phyloP scores from a whole-genome alignment of 2,113 vertebrate genomes.

The Sinocyclocheilus anophthalmus region DNA sequence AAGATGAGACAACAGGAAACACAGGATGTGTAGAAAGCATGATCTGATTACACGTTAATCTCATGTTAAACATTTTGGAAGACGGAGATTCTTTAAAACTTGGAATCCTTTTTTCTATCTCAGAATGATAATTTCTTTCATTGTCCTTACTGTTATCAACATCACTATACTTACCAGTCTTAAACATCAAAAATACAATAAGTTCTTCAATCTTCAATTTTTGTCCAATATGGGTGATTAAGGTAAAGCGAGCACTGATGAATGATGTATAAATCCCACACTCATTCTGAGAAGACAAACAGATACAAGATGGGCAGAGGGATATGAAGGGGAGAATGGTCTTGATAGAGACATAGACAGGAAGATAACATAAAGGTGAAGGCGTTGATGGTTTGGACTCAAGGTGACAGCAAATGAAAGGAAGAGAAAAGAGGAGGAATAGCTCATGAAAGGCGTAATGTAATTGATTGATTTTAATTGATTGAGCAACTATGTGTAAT shows the following conservation, averaged over 20 bases:
- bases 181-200: slow-evolving; percentile 30
- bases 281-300: neutral
- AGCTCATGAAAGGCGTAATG: neutral
- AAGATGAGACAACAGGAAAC: too few relatives aligned
- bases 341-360: slow-evolving; percentile 17
- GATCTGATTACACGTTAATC: too few relatives aligned
- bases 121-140: too few relatives aligned
- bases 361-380: slow-evolving; percentile 20
- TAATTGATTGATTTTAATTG: too few relatives aligned
- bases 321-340: neutral
- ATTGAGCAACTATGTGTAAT: slow-evolving; percentile 44
- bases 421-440: neutral
- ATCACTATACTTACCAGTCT: slow-evolving; percentile 30
- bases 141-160: slow-evolving; percentile 50
- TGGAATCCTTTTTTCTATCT: too few relatives aligned
- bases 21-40: too few relatives aligned
- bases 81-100: too few relatives aligned
- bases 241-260: neutral
- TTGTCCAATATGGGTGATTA: neutral
- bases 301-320: slow-evolving; percentile 1
- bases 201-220: neutral
- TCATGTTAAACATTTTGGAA: too few relatives aligned
- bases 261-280: slow-evolving; percentile 2
- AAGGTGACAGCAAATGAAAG: neutral
- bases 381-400: neutral